These are phyloP conservation scores for Mylabris phalerata DNA, from an alignment of 1,140 invertebrate genomes.

Conservation along the genomic window DNA sequence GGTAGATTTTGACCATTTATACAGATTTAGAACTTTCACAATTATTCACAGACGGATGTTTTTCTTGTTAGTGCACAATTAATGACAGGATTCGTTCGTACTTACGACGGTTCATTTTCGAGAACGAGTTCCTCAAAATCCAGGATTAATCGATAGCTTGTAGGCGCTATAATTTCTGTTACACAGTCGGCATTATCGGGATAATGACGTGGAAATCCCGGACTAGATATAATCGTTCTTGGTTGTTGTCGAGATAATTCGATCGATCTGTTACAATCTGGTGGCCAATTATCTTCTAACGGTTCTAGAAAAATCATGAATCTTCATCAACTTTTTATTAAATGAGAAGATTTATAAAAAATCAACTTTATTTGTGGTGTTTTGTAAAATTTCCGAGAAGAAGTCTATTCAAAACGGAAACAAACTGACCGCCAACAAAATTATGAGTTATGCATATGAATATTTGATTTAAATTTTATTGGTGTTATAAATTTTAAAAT, in stretches of 20 bases:
- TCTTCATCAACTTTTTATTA: no score
- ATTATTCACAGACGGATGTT: not conserved
- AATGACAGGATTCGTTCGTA: conserved; percentile 17
- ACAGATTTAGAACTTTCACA: not conserved
- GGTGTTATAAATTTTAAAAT: no score
- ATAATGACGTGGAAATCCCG: conserved; percentile 62
- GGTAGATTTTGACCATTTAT: not conserved
- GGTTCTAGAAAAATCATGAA: conserved; percentile 33
- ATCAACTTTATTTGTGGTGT: no score
- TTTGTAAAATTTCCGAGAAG: no score
- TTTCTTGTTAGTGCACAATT: not conserved
- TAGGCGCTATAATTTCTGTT: conserved; percentile 51
- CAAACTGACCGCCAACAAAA: no score
- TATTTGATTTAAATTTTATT: no score
- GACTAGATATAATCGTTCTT: conserved; percentile 54
- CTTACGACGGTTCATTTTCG: conserved; percentile 63
- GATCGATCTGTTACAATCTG: conserved; percentile 58
- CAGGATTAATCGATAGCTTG: conserved; percentile 52
- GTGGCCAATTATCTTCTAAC: conserved; percentile 37
- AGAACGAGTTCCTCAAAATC: conserved; percentile 64
- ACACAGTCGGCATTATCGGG: conserved; percentile 62
- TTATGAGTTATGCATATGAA: no score
- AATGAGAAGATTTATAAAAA: no score
- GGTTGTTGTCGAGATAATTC: conserved; percentile 50
- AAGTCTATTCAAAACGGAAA: no score